Base-by-base conservation (phyloP, 1,140 invertebrate genomes). In the Trialeurodes vaporariorum region DNA sequence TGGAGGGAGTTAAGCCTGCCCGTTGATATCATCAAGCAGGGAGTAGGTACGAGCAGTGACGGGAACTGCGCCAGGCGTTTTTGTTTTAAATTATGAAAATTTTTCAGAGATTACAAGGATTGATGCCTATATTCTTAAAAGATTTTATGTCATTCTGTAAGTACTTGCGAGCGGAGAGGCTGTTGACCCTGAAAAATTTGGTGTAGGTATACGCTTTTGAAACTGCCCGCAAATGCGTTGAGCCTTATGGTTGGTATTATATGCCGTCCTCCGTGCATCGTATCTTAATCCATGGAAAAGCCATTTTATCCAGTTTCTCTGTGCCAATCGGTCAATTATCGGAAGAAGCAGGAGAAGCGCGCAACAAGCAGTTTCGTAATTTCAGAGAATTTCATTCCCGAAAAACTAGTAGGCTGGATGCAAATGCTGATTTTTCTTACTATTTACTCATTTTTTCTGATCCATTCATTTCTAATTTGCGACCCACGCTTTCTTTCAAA, bases 61-160 rank as follows among this genome's bases (percentile, higher is more conserved):
- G 75, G 77, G 17, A 79, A 78, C 70, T 77, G 76, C n/a, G 75
- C 75, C 62, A 67, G 75, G 27, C 70, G 75, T 27, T 77, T 78
- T 74, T 77, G 77, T 71, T 64, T 71, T 25, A 70, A 76, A 76
- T 65, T 66, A 72, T n/a, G 64, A 71, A 63, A 66, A 72, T 70
- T 70, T 73, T 67, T 69, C 73, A 65, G 63, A 69, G 66, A 77
- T 79, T 49, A 78, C 69, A 24, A 74, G 74, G 22, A 66, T 76
- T 63, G 74, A 79, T 75, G 69, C 70, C 74, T 71, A 68, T 64
- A 40, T 77, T 64, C 74, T 78, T 27, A 71, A 69, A 63, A 70
- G 73, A 70, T 75, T 78, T 68, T 63, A 71, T 67, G 69, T 71
- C 62, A 73, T 76, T 69, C 70, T 74, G 49, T 71, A 74, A 70